Conservation (phyloP, 2,113 vertebrate species). For the Etheostoma spectabile region DNA sequence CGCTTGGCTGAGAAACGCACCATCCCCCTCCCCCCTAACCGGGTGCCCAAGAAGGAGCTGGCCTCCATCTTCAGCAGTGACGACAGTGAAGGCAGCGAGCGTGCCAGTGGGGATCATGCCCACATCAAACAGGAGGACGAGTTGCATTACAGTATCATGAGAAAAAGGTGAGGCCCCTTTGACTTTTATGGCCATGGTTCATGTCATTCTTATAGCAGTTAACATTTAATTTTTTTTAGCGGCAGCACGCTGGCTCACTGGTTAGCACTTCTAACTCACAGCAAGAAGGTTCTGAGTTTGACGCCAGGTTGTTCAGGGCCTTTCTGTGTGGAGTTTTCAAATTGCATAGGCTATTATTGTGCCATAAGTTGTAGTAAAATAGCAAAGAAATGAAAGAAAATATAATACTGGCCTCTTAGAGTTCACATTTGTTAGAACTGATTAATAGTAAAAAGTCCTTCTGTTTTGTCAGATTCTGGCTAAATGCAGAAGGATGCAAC, state of each 20-base stretch:
- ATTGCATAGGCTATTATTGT: neutral
- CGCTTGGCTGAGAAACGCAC: constrained; percentile 98
- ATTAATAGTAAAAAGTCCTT: neutral
- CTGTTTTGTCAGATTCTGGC: constrained; percentile 13
- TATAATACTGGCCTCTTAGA: constrained; percentile 1
- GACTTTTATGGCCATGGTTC: neutral
- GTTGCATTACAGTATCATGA: constrained; percentile 93
- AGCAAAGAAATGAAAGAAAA: constrained; percentile 6
- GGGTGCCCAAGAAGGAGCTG: constrained; percentile 93
- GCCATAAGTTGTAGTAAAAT: neutral
- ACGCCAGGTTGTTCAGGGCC: too few relatives aligned
- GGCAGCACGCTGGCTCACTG: too few relatives aligned
- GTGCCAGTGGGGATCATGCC: constrained; percentile 87
- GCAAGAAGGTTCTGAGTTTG: too few relatives aligned
- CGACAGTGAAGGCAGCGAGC: constrained; percentile 90
- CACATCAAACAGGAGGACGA: constrained; percentile 95
- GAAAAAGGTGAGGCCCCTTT: constrained; percentile 90
- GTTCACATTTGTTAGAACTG: constrained; percentile 10
- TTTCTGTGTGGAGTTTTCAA: too few relatives aligned
- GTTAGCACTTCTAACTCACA: too few relatives aligned
- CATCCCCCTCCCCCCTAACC: constrained; percentile 89
- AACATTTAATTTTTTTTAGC: too few relatives aligned
- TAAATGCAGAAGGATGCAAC: neutral
- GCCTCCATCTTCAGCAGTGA: constrained; percentile 91
- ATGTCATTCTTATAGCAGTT: neutral